Conservation (phyloP, 2,888 invertebrate genomes). For the Pinctada fucata region DNA sequence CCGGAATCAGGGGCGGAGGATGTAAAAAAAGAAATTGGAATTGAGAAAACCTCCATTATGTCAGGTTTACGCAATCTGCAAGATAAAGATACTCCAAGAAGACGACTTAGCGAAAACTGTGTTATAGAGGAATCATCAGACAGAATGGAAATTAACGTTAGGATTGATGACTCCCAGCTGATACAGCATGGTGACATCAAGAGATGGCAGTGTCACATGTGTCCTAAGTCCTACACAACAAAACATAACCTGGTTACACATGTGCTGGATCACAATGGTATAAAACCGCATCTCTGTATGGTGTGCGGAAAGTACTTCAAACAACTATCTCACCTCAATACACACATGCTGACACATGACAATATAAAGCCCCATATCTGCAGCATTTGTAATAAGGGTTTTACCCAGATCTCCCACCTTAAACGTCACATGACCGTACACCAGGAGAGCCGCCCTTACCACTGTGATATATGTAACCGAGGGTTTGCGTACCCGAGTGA, state of each 20-base stretch:
- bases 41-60: constrained; percentile 40
- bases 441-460: constrained; percentile 64
- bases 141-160: constrained; percentile 69
- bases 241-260: constrained; percentile 76
- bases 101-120: constrained; percentile 32
- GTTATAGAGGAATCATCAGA: constrained; percentile 48
- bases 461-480: constrained; percentile 71
- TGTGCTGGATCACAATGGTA: constrained; percentile 74
- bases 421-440: constrained; percentile 75
- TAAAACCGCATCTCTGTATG: constrained; percentile 75
- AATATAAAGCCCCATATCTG: constrained; percentile 74
- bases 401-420: constrained; percentile 75
- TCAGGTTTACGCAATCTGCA: constrained; percentile 38
- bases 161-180: constrained; percentile 73
- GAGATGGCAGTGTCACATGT: constrained; percentile 74
- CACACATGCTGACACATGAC: constrained; percentile 76
- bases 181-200: constrained; percentile 70
- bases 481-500: constrained; percentile 74
- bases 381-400: constrained; percentile 71
- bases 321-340: constrained; percentile 75
- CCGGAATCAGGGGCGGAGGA: not conserved
- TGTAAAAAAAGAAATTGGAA: constrained; percentile 13
- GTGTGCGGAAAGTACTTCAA: constrained; percentile 76
- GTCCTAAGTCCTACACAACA: constrained; percentile 75
- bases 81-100: not conserved